Conservation (phyloP, 2,113 vertebrate species). For the Charadrius vociferus region DNA sequence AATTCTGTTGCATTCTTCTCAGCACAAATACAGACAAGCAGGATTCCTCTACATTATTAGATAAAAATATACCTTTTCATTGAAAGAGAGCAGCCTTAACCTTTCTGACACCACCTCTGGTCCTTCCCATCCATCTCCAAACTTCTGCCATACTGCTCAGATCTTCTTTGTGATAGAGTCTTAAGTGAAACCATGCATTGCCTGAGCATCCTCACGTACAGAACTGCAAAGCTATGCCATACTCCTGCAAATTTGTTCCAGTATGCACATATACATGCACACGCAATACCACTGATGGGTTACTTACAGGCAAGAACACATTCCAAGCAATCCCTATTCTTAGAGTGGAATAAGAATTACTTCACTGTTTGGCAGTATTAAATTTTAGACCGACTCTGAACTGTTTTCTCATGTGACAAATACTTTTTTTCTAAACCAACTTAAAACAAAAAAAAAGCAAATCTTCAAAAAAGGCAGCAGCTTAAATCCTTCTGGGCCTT, state of each 20-base stretch:
- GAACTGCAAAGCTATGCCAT: accelerated
- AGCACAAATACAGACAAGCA: not conserved
- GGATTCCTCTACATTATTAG: not conserved
- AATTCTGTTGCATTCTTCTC: not conserved
- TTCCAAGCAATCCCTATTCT: not conserved
- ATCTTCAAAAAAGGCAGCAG: not conserved
- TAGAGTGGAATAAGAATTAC: accelerated
- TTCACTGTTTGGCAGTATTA: accelerated
- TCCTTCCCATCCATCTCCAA: not conserved
- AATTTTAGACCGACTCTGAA: not conserved
- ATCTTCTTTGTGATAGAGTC: not conserved
- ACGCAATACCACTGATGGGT: accelerated
- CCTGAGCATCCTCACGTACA: accelerated
- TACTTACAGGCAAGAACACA: not conserved
- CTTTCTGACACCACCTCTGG: not conserved
- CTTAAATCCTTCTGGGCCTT: not conserved
- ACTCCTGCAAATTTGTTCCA: not conserved
- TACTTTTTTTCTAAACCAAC: not conserved
- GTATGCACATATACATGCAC: accelerated
- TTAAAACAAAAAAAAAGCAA: not conserved
- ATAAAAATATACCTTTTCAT: not conserved
- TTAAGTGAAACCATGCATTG: accelerated
- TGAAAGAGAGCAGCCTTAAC: not conserved
- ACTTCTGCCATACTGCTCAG: too few species aligned
- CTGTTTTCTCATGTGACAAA: not conserved